Conservation (phyloP, 2,888 invertebrate genomes). For the Uloborus plumipes region DNA sequence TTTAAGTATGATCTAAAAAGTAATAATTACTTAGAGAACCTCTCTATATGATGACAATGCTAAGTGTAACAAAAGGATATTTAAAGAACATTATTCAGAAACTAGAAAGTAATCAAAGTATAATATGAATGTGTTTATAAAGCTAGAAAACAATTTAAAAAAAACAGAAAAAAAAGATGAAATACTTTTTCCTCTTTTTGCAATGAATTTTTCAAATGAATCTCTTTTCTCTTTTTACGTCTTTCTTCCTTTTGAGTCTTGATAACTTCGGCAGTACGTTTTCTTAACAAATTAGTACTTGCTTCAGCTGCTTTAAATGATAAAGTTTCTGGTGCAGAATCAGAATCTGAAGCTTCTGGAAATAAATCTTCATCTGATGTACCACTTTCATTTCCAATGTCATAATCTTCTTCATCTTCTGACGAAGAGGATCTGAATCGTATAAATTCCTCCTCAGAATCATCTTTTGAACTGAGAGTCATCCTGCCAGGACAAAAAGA, state of each 20-base stretch:
- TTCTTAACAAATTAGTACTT: not conserved
- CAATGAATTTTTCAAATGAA: slow-evolving; percentile 17
- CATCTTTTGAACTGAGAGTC: too few relatives aligned
- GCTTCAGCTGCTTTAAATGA: slow-evolving; percentile 12
- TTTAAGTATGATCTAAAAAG: too few relatives aligned
- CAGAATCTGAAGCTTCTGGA: slow-evolving; percentile 21
- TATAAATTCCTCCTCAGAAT: slow-evolving; percentile 18
- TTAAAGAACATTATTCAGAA: too few relatives aligned
- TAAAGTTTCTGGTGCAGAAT: slow-evolving; percentile 16
- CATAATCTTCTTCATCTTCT: slow-evolving; percentile 17
- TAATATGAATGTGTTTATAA: too few relatives aligned
- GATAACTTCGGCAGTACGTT: slow-evolving; percentile 17
- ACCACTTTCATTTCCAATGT: not conserved
- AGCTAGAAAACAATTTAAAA: not conserved
- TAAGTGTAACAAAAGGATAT: too few relatives aligned
- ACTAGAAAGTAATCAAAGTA: too few relatives aligned
- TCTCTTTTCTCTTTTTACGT: slow-evolving; percentile 30
- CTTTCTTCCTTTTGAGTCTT: slow-evolving; percentile 27
- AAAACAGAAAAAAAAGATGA: not conserved
- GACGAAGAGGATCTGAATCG: slow-evolving; percentile 24
- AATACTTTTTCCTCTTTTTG: slow-evolving; percentile 40
- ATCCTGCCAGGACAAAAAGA: too few relatives aligned
- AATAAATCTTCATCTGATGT: not conserved
- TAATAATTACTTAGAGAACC: too few relatives aligned
- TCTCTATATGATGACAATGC: too few relatives aligned